Percentiles rank a stretch among this genome's conserved stretches.
These are phyloP conservation scores for Drosophila seguyi DNA, from an alignment of 1,140 invertebrate species.

Conservation along the genomic window DNA sequence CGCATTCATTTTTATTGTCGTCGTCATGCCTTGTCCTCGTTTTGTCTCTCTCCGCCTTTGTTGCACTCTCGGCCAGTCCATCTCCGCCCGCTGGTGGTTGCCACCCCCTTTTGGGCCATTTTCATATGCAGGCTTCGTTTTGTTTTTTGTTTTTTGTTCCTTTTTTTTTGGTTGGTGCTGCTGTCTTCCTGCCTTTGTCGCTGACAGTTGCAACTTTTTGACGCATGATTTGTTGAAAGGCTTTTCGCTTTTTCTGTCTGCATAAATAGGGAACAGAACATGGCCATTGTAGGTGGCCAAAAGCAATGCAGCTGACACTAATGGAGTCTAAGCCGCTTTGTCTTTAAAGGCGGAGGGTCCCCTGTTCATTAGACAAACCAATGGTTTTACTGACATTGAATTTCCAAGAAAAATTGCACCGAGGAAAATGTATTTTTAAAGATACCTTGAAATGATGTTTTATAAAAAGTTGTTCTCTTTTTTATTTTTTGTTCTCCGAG, in stretches of 20 bases:
- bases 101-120: constrained; percentile 43
- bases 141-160: constrained; percentile 37
- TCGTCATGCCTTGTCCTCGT: constrained; percentile 71
- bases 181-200: constrained; percentile 54
- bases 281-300: constrained; percentile 60
- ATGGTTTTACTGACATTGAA: constrained; percentile 30
- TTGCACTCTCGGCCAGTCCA: constrained; percentile 62
- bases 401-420: background rate
- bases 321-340: constrained; percentile 40
- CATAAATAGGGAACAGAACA: constrained; percentile 60
- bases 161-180: constrained; percentile 25
- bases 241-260: constrained; percentile 61
- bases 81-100: background rate
- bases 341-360: constrained; percentile 16
- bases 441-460: background rate
- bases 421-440: background rate
- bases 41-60: constrained; percentile 49
- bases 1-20: constrained; percentile 81
- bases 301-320: constrained; percentile 33
- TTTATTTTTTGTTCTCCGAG: background rate
- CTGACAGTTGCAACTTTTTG: constrained; percentile 82
- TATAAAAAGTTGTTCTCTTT: background rate
- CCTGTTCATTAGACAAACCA: constrained; percentile 18
- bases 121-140: constrained; percentile 67
- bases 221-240: constrained; percentile 82